Evolutionary conservation across 2,888 invertebrate genomes (phyloP).

Genomic region (Lapara coniferarum): DNA sequence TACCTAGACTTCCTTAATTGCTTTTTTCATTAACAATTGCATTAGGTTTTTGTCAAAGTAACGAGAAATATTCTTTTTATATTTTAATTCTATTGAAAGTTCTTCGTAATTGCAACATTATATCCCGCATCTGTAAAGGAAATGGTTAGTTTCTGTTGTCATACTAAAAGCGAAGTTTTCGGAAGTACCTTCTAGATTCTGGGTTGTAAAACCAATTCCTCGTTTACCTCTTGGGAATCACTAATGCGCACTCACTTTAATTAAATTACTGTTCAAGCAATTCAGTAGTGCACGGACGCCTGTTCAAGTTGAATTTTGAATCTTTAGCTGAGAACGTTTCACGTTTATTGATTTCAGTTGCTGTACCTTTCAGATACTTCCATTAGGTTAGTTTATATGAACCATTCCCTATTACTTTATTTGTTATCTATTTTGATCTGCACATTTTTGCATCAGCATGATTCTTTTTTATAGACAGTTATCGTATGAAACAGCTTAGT

Average conservation of each 20-base stretch:
- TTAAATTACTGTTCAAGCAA: conserved; percentile 68
- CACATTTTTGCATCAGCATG: too few relatives aligned
- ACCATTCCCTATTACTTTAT: neutral
- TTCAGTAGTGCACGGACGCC: conserved; percentile 53
- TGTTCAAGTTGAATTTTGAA: conserved; percentile 43
- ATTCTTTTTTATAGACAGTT: too few relatives aligned
- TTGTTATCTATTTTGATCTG: too few relatives aligned
- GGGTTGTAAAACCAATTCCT: conserved; percentile 49
- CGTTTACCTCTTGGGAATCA: conserved; percentile 60
- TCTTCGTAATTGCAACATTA: conserved; percentile 25
- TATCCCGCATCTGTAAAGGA: conserved; percentile 35
- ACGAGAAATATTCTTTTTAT: neutral
- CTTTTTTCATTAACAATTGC: neutral
- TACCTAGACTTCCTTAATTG: too few relatives aligned
- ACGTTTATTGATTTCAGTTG: neutral
- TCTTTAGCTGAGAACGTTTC: conserved; percentile 21
- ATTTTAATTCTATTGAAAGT: conserved; percentile 5
- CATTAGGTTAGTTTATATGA: neutral
- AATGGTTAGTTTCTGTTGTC: conserved; percentile 43
- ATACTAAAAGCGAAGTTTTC: conserved; percentile 51
- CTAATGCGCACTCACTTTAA: conserved; percentile 68
- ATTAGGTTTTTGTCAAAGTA: neutral
- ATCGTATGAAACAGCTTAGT: too few relatives aligned
- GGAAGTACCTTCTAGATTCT: conserved; percentile 39
- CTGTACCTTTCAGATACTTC: neutral